Percentiles rank a stretch among this genome's conserved stretches.
Evolutionary conservation across 2,888 invertebrate species (phyloP).

Genomic region (Andrena hattorfiana): DNA sequence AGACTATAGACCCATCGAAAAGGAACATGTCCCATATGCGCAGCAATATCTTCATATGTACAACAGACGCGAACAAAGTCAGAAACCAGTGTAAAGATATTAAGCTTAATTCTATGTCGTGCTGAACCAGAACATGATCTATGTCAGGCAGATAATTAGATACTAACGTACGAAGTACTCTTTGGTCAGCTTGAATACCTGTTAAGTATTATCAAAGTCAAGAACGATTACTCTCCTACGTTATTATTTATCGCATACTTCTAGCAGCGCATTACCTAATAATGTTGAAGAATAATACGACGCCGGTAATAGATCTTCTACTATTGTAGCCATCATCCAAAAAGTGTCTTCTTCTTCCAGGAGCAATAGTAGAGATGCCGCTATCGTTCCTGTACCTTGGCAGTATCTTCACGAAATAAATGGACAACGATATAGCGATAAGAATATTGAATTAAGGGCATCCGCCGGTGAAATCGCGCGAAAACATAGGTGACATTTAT

Average conservation of each 20-base stretch:
- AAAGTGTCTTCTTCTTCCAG: slow-evolving; percentile 99
- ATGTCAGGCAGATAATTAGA: slow-evolving; percentile 95
- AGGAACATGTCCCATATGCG: slow-evolving; percentile 99
- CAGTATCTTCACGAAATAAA: slow-evolving; percentile 87
- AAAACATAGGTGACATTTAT: no score
- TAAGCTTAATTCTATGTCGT: slow-evolving; percentile 97
- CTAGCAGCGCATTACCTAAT: slow-evolving; percentile 86
- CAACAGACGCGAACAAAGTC: slow-evolving; percentile 97
- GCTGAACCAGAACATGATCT: slow-evolving; percentile 95
- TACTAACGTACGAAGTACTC: slow-evolving; percentile 96
- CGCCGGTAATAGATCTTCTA: slow-evolving; percentile 99
- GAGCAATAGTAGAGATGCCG: slow-evolving; percentile 95
- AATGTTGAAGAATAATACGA: slow-evolving; percentile 98
- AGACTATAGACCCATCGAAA: slow-evolving; percentile 96
- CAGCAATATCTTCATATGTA: slow-evolving; percentile 96
- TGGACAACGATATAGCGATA: slow-evolving; percentile 4
- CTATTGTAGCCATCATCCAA: slow-evolving; percentile 99
- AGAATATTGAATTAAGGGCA: slow-evolving; percentile 18
- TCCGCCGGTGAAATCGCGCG: no score
- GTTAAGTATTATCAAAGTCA: slow-evolving; percentile 66
- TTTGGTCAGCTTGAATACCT: slow-evolving; percentile 97
- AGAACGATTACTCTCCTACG: not conserved
- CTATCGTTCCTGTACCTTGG: slow-evolving; percentile 96
- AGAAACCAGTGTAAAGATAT: slow-evolving; percentile 99
- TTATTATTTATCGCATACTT: not conserved